Evolutionary conservation across 2,113 vertebrate species (phyloP).

Genomic region (Dicerorhinus sumatrensis): DNA sequence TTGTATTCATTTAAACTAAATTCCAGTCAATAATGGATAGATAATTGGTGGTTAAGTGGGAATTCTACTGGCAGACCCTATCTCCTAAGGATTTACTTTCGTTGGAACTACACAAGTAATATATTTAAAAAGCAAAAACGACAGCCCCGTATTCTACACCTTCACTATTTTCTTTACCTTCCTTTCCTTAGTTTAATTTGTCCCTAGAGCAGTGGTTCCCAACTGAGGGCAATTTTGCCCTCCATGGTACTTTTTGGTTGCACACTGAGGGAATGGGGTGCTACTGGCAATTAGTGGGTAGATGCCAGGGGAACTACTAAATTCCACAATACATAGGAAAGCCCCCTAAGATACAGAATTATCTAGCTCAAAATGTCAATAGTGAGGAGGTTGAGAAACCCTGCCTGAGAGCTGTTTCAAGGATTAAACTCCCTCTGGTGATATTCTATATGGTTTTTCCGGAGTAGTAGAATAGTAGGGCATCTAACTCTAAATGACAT

Average conservation of each 20-base stretch:
- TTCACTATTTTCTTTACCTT: not conserved
- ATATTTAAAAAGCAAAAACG: not conserved
- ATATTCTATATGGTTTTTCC: not conserved
- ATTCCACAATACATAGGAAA: not conserved
- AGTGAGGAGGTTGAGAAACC: not conserved
- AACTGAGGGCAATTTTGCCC: not conserved
- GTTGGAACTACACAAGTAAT: not conserved
- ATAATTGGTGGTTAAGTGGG: not conserved
- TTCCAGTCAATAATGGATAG: not conserved
- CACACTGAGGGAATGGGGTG: too few relatives aligned
- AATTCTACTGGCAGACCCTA: not conserved
- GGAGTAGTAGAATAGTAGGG: not conserved
- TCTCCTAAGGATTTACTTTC: not conserved
- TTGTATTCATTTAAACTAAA: not conserved
- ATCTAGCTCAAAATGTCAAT: not conserved
- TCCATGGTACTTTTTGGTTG: not conserved
- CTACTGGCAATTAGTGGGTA: not conserved
- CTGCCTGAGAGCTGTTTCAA: not conserved
- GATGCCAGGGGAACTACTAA: not conserved
- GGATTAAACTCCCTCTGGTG: not conserved
- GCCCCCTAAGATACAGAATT: not conserved
- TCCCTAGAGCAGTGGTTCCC: not conserved
- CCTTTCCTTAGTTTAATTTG: not conserved
- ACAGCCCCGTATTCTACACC: not conserved
- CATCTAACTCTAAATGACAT: not conserved